Base-by-base conservation (phyloP, 2,113 vertebrate genomes). In the Indicator maculatus region DNA sequence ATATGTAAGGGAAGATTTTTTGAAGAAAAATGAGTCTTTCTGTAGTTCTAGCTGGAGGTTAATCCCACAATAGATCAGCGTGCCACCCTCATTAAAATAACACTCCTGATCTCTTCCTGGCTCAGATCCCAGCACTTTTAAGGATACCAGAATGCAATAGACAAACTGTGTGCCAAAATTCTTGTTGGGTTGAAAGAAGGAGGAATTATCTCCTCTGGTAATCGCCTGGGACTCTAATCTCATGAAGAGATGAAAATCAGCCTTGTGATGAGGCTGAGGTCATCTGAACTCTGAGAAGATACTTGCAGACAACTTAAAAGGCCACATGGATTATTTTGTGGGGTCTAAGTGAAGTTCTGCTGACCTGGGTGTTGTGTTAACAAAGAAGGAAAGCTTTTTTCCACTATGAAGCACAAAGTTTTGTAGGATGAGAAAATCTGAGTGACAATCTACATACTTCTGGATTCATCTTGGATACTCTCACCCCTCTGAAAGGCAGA, bases 41-140 rank as follows among this genome's bases (percentile, higher is more conserved):
- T 52, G 50, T 52, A 26, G 23, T 11, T 52, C 50, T 52, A 52
- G 33, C 20, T 86, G 2, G 52, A 87, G 23, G 16, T 88, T 93
- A 89, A 88, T 64, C 33, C 9, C 44, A 38, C 56, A 77, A 64
- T 91, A 71, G 21, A 85, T 91, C 75, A 91, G 26, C 18, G 38
- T 79, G 21, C 14, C 52, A 38, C 28, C 11, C 4, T 71, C 67
- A 93, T 86, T 85, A 93, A 83, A 87, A 80, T 6, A 91, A 23
- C 41, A 61, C 69, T 78, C 81, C n/a, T 30, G 65, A 73, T 33
- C 74, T 78, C 89, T 86, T 80, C 14, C 39, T 96, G 93, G 87
- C 89, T 95, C 2, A 1, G 11, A 79, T 80, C 79, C 65, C 17
- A 70, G 65, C 70, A 89, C 88, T 85, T 77, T 84, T 79, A 89